These are phyloP conservation scores for Elgaria multicarinata DNA, from an alignment of 2,113 vertebrate species.

Conservation along the genomic window DNA sequence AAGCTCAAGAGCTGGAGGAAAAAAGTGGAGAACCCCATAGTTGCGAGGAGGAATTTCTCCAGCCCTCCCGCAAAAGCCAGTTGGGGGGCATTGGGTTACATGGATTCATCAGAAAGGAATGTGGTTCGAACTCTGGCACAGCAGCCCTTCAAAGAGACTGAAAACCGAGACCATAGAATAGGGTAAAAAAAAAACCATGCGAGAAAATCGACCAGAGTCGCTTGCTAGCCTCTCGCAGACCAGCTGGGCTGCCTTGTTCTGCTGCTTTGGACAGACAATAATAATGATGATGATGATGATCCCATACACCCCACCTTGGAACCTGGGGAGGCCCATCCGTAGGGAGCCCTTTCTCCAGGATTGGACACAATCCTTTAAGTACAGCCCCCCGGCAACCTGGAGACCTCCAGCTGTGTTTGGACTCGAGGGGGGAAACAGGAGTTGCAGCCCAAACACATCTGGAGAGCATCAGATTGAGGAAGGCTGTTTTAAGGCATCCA, in stretches of 20 bases:
- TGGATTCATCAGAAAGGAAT: slow-evolving; percentile 68
- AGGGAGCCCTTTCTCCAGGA: not conserved
- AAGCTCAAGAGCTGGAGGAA: not conserved
- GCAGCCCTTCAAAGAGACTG: slow-evolving; percentile 30
- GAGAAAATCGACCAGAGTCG: not conserved
- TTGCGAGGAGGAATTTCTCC: slow-evolving; percentile 15
- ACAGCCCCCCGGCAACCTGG: no score
- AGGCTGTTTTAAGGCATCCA: no score
- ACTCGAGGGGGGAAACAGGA: no score
- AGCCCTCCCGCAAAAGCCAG: slow-evolving; percentile 32
- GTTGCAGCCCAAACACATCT: no score
- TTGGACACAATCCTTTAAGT: not conserved
- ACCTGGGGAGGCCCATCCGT: not conserved
- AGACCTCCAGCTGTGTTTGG: no score
- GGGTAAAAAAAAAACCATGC: not conserved
- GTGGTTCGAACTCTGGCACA: slow-evolving; percentile 2
- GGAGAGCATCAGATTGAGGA: no score
- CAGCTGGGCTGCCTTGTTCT: accelerated
- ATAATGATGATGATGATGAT: no score
- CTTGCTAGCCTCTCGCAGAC: not conserved
- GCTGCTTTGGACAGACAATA: not conserved
- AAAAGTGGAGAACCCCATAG: no score
- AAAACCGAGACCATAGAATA: accelerated
- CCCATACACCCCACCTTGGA: no score
- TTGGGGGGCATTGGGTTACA: slow-evolving; percentile 55